Percentiles rank a stretch among this genome's conserved stretches.
These are phyloP conservation scores for Listronotus bonariensis DNA, from an alignment of 1,140 invertebrate genomes.

Conservation along the genomic window DNA sequence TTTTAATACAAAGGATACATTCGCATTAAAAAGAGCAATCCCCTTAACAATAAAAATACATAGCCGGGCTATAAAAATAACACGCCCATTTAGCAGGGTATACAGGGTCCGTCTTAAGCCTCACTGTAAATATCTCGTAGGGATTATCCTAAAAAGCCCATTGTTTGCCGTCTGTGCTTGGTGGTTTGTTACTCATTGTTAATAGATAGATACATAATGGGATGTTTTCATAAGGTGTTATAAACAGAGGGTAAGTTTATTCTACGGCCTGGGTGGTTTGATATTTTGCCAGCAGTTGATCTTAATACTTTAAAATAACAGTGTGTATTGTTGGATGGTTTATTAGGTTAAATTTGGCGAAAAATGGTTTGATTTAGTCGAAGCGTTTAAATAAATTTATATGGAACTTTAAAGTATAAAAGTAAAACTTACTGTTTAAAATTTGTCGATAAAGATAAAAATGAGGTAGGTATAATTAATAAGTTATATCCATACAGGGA, in stretches of 20 bases:
- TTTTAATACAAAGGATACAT: constrained; percentile 15
- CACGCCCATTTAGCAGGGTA: constrained; percentile 35
- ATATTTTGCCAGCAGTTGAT: constrained; percentile 14
- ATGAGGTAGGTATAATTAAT: too few species aligned
- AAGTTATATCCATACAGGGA: too few species aligned
- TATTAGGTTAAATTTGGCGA: constrained; percentile 3
- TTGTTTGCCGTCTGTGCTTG: constrained; percentile 43
- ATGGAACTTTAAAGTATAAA: too few species aligned
- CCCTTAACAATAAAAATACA: constrained; percentile 37
- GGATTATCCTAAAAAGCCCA: constrained; percentile 37
- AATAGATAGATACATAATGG: constrained; percentile 50
- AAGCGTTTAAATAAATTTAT: too few species aligned
- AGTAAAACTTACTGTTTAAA: too few species aligned
- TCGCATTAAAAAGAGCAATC: constrained; percentile 35
- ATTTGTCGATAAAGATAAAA: too few species aligned
- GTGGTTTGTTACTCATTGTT: constrained; percentile 47
- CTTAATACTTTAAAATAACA: constrained; percentile 42
- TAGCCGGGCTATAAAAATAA: constrained; percentile 37
- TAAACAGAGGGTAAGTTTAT: constrained; percentile 32
- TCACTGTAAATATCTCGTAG: constrained; percentile 38
- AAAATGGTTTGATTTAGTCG: constrained; percentile 2
- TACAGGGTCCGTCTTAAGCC: constrained; percentile 37
- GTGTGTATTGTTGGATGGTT: not conserved
- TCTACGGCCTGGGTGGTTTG: constrained; percentile 12
- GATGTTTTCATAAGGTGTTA: constrained; percentile 51